phyloP scores from a whole-genome alignment of 1,140 invertebrate species.

The Sminthurides bifidus region DNA sequence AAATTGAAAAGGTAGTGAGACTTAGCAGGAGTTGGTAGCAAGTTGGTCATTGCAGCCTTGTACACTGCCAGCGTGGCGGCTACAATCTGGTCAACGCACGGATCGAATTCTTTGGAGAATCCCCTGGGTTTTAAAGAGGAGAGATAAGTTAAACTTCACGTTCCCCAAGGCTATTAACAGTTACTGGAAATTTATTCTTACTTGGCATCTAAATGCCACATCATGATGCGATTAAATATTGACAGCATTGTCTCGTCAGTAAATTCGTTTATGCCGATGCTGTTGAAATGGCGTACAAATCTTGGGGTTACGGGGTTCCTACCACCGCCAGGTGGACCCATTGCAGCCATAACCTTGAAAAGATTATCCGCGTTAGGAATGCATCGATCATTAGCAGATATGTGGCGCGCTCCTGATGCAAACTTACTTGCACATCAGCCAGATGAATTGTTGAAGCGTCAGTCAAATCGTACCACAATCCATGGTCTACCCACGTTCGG shows the following conservation, averaged over 20 bases:
- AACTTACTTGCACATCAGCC: conserved; percentile 66
- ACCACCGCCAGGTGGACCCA: conserved; percentile 73
- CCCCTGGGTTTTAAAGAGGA: conserved; percentile 46
- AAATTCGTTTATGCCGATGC: conserved; percentile 81
- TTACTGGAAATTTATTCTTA: conserved; percentile 33
- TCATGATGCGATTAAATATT: conserved; percentile 81
- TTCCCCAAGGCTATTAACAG: neutral
- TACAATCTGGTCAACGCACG: conserved; percentile 80
- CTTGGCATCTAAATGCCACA: conserved; percentile 88
- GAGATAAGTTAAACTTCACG: neutral
- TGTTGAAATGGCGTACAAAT: conserved; percentile 82
- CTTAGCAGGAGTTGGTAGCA: conserved; percentile 64
- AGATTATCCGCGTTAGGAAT: too few species aligned
- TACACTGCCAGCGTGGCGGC: conserved; percentile 74
- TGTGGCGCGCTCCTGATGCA: too few species aligned
- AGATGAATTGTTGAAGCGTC: conserved; percentile 70
- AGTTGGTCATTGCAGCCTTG: conserved; percentile 63
- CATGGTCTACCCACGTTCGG: conserved; percentile 79
- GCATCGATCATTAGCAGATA: too few species aligned
- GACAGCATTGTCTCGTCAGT: conserved; percentile 67
- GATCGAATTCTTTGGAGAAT: conserved; percentile 90
- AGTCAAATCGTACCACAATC: conserved; percentile 85
- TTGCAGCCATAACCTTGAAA: conserved; percentile 63
- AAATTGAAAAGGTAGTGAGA: conserved; percentile 71
- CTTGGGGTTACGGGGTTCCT: conserved; percentile 72